Conservation (phyloP, 2,888 invertebrate species). For the Hofmannophila pseudospretella region DNA sequence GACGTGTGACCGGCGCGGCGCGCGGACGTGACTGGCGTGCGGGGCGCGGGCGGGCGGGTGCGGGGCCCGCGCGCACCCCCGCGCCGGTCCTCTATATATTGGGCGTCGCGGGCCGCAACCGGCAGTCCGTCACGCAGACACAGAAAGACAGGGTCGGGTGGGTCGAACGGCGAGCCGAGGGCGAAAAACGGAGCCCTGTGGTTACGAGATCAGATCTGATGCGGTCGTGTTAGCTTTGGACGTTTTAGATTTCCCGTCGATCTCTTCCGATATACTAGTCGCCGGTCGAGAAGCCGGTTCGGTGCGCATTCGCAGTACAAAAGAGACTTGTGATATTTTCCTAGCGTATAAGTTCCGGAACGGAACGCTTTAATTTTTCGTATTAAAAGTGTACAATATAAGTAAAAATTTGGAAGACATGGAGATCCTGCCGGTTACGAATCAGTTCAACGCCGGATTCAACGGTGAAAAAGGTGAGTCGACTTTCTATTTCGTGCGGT, state of each 20-base stretch:
- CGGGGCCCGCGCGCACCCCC: conserved; percentile 42
- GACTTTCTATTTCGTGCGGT: conserved; percentile 58
- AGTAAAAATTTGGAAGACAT: conserved; percentile 80
- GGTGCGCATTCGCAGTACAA: conserved; percentile 74
- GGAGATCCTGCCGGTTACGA: conserved; percentile 89
- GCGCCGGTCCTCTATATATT: conserved; percentile 69
- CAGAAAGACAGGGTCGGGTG: conserved; percentile 72
- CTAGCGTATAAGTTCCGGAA: conserved; percentile 65
- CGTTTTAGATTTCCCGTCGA: conserved; percentile 64
- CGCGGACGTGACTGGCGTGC: conserved; percentile 54
- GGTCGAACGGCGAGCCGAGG: conserved; percentile 62
- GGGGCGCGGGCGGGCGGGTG: conserved; percentile 62
- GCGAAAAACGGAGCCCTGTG: conserved; percentile 71
- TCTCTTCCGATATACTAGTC: conserved; percentile 66
- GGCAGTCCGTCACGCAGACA: conserved; percentile 73
- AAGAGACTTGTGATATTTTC: conserved; percentile 78
- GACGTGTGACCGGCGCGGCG: conserved; percentile 47
- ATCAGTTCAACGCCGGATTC: conserved; percentile 86
- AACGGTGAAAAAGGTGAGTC: conserved; percentile 85
- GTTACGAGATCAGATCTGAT: conserved; percentile 77
- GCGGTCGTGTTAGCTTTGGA: conserved; percentile 65
- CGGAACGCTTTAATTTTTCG: conserved; percentile 64
- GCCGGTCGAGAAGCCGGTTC: conserved; percentile 59
- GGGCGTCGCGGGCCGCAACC: conserved; percentile 50
- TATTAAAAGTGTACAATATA: conserved; percentile 76